Evolutionary conservation across 1,140 invertebrate species (phyloP).

Genomic region (Pachyrhynchus sulphureomaculatus): DNA sequence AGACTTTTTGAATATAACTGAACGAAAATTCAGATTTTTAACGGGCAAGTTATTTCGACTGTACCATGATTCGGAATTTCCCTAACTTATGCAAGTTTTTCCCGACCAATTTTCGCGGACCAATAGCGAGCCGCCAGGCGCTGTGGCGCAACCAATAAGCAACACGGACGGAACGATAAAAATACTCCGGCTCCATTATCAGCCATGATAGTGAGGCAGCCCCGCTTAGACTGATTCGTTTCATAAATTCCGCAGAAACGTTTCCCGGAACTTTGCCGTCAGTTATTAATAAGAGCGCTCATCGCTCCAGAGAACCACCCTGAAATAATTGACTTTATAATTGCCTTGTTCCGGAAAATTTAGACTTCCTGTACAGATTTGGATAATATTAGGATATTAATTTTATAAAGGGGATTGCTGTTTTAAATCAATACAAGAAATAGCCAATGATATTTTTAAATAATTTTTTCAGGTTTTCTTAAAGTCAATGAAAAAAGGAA

Average conservation of each 20-base stretch:
- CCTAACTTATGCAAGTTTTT: constrained; percentile 40
- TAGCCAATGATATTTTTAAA: too few relatives aligned
- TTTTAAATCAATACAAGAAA: too few relatives aligned
- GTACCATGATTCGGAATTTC: neutral
- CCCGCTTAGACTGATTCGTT: constrained; percentile 48
- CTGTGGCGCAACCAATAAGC: constrained; percentile 35
- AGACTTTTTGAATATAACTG: too few relatives aligned
- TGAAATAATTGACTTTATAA: constrained; percentile 31
- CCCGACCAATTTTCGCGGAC: constrained; percentile 44
- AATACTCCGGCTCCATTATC: constrained; percentile 51
- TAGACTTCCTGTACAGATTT: neutral
- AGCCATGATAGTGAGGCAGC: constrained; percentile 50
- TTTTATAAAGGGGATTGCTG: neutral
- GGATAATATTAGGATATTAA: neutral
- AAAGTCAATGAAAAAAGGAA: too few relatives aligned
- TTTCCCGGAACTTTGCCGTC: constrained; percentile 32
- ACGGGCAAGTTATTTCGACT: neutral
- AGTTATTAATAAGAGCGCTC: constrained; percentile 43
- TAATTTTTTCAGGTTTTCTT: too few relatives aligned
- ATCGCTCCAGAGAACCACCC: constrained; percentile 29
- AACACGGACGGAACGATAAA: constrained; percentile 42
- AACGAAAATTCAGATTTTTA: too few relatives aligned
- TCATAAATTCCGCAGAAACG: constrained; percentile 46
- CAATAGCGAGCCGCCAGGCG: constrained; percentile 36
- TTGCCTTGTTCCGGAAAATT: constrained; percentile 20